Evolutionary conservation across 2,113 vertebrate genomes (phyloP), one percentile per base, ranked within the genome.

Genomic region (Crypturellus undulatus): DNA sequence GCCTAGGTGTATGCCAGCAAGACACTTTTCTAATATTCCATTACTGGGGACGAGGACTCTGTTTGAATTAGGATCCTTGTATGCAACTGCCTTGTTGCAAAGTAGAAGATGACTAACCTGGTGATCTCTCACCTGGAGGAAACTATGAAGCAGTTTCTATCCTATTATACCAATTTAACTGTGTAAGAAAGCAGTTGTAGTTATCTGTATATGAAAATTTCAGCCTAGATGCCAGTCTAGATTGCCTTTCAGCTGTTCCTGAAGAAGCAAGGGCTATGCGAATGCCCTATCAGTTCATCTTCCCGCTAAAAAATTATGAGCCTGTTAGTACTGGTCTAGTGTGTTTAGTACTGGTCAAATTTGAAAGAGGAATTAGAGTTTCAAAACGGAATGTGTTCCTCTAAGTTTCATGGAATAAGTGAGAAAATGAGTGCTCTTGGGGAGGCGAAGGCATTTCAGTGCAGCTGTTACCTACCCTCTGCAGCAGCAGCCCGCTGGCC

Each of bases 391-490:
- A 22, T 59, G 10, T 59, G 4, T 68, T 85, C 26, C 30, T 40
- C 38, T 32, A 81, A 69, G 43, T 69, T 68, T 47, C 3, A 52
- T 25, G 18, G 11, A 10, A 62, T 19, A 40, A 12, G 1, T 16
- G n/a, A 52, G 17, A 7, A 12, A 70, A 42, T 10, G 18, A 58
- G 38, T 0, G 1, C 3, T 69, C 17, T 24, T 7, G 7, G 26
- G 21, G 19, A 47, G 21, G 12, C 13, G 86, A 73, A 69, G 9
- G 16, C 19, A 16, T 77, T 84, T 84, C 30, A 43, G 4, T 28
- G 70, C 38, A 65, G 38, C 49, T 88, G 49, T 49, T 84, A 67
- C 42, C 18, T 22, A n/a, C 17, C 30, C 0, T 10, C 21, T 24
- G 6, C 4, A 63, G 59, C 54, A 73, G 77, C 71, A 82, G 32